Conservation (phyloP, 2,797 vertebrate species). For the Manis pentadactyla region DNA sequence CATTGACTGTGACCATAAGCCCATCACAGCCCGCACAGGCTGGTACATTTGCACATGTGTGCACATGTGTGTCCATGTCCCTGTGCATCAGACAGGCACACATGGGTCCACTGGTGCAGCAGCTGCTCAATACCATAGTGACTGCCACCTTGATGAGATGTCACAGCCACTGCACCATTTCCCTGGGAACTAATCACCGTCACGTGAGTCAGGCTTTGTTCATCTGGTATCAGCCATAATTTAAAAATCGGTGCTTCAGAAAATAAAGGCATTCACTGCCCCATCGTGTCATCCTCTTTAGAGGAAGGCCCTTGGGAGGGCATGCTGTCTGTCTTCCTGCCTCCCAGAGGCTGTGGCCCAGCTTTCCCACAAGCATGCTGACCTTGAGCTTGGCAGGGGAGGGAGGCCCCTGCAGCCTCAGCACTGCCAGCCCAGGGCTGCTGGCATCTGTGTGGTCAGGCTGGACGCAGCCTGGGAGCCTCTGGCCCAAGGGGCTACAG, state of each 20-base stretch:
- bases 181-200: neutral
- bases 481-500: neutral
- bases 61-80: neutral
- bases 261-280: neutral
- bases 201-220: neutral
- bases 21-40: neutral
- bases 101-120: accelerated
- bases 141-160: neutral
- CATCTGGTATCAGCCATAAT: neutral
- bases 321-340: neutral
- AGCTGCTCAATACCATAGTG: neutral
- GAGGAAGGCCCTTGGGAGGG: neutral
- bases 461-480: neutral
- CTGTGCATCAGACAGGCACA: neutral
- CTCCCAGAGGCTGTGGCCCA: neutral
- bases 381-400: neutral
- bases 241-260: neutral
- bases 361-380: too few species aligned
- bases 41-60: accelerated
- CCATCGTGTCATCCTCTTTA: neutral
- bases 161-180: neutral
- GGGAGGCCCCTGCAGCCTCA: neutral
- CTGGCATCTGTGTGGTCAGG: accelerated
- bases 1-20: accelerated
- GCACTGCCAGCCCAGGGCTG: neutral